These are phyloP conservation scores for Pelobates cultripes DNA, from an alignment of 2,797 vertebrate genomes.

Conservation along the genomic window DNA sequence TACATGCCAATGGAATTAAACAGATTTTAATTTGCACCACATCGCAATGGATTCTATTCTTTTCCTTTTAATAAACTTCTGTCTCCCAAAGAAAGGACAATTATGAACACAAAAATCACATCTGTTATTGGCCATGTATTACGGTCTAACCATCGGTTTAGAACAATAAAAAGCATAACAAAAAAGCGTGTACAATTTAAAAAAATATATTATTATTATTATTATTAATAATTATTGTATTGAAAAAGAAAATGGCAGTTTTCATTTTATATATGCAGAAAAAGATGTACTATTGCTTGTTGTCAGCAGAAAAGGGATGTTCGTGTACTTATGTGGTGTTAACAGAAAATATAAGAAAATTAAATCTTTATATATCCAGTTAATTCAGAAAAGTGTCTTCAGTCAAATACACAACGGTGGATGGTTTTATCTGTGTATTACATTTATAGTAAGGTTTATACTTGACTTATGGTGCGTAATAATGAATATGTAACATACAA, in stretches of 20 bases:
- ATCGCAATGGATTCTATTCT: background rate
- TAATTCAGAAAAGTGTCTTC: constrained; percentile 2
- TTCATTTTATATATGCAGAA: background rate
- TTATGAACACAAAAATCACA: constrained; percentile 23
- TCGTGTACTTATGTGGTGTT: background rate
- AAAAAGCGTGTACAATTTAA: background rate
- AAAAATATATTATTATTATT: too few relatives aligned
- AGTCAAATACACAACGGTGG: background rate
- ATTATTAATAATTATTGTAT: background rate
- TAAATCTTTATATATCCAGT: constrained; percentile 3
- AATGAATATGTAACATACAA: constrained; percentile 32
- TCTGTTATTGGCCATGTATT: constrained; percentile 1
- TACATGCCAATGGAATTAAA: constrained; percentile 95
- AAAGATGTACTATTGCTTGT: background rate
- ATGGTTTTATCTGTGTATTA: constrained; percentile 14
- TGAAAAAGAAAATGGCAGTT: background rate
- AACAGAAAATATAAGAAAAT: background rate
- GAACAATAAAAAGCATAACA: background rate
- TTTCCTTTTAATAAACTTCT: background rate
- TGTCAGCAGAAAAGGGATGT: background rate
- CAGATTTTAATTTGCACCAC: background rate
- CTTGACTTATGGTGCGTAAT: constrained; percentile 48
- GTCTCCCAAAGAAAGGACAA: background rate
- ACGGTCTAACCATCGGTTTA: background rate
- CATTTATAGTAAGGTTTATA: constrained; percentile 28